These are phyloP conservation scores for Gadopsis marmoratus DNA, from an alignment of 2,797 vertebrate species.

Conservation along the genomic window DNA sequence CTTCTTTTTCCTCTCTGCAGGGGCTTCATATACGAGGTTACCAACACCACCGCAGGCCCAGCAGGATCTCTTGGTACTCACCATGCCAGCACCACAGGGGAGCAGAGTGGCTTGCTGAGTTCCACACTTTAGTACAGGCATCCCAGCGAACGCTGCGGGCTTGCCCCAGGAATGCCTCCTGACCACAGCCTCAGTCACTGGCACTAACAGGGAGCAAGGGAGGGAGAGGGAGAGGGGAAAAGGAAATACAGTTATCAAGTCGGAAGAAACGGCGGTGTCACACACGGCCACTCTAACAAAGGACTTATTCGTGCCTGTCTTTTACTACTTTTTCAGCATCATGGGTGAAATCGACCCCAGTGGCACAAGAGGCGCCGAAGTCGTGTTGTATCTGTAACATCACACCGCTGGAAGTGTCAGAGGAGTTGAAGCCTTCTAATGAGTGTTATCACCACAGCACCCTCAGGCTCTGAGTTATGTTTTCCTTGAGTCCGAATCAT, in stretches of 20 bases:
- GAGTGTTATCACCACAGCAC: slow-evolving; percentile 25
- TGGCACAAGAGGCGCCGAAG: neutral
- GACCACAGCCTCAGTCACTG: slow-evolving; percentile 76
- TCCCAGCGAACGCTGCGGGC: slow-evolving; percentile 74
- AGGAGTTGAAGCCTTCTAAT: slow-evolving; percentile 33
- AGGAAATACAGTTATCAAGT: slow-evolving; percentile 57
- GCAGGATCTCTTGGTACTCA: slow-evolving; percentile 78
- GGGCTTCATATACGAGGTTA: slow-evolving; percentile 68
- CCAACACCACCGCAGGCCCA: slow-evolving; percentile 81
- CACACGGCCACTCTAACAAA: neutral
- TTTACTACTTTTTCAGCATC: neutral
- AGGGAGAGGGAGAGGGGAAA: slow-evolving; percentile 22
- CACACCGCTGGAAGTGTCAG: slow-evolving; percentile 13
- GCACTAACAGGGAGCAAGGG: slow-evolving; percentile 61
- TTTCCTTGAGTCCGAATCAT: slow-evolving; percentile 44
- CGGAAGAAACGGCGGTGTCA: slow-evolving; percentile 30
- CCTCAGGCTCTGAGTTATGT: slow-evolving; percentile 46
- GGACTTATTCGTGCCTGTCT: slow-evolving; percentile 6
- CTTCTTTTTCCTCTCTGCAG: slow-evolving; percentile 75
- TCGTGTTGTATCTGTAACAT: slow-evolving; percentile 25
- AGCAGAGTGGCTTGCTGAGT: slow-evolving; percentile 74
- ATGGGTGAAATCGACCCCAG: slow-evolving; percentile 1
- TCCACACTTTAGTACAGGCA: slow-evolving; percentile 76
- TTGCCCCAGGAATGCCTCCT: slow-evolving; percentile 79
- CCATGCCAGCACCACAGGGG: slow-evolving; percentile 80